These are phyloP conservation scores for Syrmaticus mikado DNA, from an alignment of 2,113 vertebrate species.

Conservation along the genomic window DNA sequence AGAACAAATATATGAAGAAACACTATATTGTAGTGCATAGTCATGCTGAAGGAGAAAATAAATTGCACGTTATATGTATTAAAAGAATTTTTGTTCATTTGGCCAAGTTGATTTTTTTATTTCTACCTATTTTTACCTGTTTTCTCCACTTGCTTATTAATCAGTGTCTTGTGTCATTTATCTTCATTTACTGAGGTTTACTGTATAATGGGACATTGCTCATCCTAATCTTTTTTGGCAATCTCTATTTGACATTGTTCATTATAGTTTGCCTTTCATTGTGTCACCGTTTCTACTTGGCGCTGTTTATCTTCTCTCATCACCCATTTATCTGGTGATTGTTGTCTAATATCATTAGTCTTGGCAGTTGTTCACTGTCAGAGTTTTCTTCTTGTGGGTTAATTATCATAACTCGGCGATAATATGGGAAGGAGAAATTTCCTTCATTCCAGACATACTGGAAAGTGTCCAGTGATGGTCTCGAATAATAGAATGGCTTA, in stretches of 20 bases:
- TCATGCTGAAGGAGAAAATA: neutral
- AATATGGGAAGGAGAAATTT: neutral
- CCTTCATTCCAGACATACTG: no score
- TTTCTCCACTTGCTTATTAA: neutral
- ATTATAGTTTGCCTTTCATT: slow-evolving; percentile 13
- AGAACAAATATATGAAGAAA: neutral
- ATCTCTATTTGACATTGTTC: slow-evolving; percentile 21
- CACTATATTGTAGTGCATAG: neutral
- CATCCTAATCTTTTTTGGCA: slow-evolving; percentile 12
- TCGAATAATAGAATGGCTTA: no score
- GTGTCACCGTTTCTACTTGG: neutral
- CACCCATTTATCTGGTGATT: neutral
- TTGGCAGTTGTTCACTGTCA: neutral
- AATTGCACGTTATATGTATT: neutral
- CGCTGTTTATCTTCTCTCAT: neutral
- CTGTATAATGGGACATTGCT: neutral
- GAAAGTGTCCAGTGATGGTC: no score
- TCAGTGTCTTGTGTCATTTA: slow-evolving; percentile 1
- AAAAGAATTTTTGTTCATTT: neutral
- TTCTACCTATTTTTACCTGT: neutral
- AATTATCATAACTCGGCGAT: neutral
- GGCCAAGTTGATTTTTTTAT: neutral
- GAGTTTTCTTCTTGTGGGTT: neutral
- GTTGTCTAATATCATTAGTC: neutral
- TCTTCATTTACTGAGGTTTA: slow-evolving; percentile 21